These are phyloP conservation scores for Lepidocolaptes lacrymiger DNA, from an alignment of 2,797 vertebrate species.

Conservation along the genomic window DNA sequence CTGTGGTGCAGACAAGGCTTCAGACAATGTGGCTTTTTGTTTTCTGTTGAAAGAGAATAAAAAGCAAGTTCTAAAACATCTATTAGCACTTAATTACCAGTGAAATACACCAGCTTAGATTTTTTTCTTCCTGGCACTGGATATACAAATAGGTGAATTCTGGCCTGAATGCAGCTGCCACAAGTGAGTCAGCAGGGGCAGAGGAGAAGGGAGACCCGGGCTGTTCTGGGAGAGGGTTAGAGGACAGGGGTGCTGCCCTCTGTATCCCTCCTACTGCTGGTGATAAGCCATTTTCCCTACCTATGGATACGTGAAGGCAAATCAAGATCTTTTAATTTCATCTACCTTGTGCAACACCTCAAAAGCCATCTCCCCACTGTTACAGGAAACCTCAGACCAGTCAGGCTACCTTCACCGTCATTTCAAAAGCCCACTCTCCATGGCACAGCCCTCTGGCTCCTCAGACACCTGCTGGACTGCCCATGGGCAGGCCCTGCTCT, in stretches of 20 bases:
- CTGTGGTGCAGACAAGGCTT: neutral
- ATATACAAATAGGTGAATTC: neutral
- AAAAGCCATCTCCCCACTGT: neutral
- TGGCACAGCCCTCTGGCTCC: neutral
- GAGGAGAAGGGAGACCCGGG: accelerated
- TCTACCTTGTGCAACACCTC: too few relatives aligned
- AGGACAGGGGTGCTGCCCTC: neutral
- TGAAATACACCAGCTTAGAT: neutral
- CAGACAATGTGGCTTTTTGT: slow-evolving; percentile 9
- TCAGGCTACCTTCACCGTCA: accelerated
- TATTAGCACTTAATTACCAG: neutral
- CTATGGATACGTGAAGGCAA: neutral
- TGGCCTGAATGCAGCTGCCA: neutral
- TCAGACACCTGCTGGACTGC: neutral
- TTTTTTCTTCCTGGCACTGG: neutral
- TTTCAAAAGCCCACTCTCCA: neutral
- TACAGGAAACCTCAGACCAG: neutral
- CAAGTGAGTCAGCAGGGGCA: neutral
- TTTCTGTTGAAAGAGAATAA: neutral
- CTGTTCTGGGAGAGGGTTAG: neutral
- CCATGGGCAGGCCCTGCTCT: neutral
- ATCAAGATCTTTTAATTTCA: neutral
- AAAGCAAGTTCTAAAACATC: slow-evolving; percentile 2
- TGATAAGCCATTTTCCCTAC: neutral
- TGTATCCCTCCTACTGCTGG: neutral